phyloP scores from a whole-genome alignment of 1,140 invertebrate genomes.

The Holotrichia oblita region DNA sequence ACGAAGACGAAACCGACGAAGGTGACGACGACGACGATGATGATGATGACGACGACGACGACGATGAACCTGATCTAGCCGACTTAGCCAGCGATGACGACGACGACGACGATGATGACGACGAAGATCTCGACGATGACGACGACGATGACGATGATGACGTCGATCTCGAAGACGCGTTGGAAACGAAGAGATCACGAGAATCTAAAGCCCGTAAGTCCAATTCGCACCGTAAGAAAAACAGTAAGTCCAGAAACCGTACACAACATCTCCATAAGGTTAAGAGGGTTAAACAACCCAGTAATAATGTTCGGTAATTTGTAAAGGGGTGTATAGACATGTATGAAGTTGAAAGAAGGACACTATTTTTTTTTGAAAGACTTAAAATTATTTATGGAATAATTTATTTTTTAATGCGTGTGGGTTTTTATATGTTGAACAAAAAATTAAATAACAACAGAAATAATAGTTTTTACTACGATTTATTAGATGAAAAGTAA shows the following conservation, averaged over 20 bases:
- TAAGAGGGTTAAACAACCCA: background rate
- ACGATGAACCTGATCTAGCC: conserved; percentile 68
- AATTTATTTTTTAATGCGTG: too few species aligned
- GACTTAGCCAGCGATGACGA: conserved; percentile 66
- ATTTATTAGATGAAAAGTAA: too few species aligned
- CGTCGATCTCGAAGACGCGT: conserved; percentile 74
- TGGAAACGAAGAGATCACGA: conserved; percentile 76
- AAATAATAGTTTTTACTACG: too few species aligned
- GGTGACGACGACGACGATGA: conserved; percentile 70
- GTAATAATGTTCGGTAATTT: conserved; percentile 8
- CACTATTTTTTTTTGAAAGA: background rate
- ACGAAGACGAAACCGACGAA: conserved; percentile 55
- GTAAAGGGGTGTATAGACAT: background rate
- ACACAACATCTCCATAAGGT: conserved; percentile 13
- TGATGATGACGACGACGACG: conserved; percentile 70
- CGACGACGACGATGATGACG: conserved; percentile 71
- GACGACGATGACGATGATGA: conserved; percentile 80
- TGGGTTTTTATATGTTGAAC: too few species aligned
- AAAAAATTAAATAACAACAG: too few species aligned
- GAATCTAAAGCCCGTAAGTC: conserved; percentile 78
- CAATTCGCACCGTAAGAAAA: conserved; percentile 61
- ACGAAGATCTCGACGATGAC: conserved; percentile 79
- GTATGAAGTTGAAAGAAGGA: background rate
- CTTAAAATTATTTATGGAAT: conserved; percentile 5
- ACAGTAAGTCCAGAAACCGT: conserved; percentile 23